Evolutionary conservation across 1,140 invertebrate species (phyloP).

Genomic region (Achatina immaculata): DNA sequence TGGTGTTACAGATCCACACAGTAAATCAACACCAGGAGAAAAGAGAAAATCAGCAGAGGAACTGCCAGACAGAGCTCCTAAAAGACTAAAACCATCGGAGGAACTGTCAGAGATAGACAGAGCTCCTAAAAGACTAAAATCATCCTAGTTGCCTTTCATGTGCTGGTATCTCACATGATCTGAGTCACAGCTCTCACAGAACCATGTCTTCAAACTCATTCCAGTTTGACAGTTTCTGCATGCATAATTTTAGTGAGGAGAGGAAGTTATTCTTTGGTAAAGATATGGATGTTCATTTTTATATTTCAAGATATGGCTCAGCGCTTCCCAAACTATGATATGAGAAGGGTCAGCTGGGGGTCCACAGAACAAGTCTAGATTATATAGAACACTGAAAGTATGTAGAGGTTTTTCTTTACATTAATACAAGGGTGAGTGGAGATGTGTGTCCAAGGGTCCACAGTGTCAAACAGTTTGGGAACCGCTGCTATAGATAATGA

Average conservation of each 20-base stretch:
- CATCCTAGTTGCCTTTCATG: not conserved
- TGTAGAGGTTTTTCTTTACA: too few species aligned
- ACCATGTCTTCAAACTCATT: not conserved
- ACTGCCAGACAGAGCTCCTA: constrained; percentile 6
- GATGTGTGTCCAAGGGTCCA: too few species aligned
- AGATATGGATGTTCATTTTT: too few species aligned
- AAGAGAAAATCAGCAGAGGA: not conserved
- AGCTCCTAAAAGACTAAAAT: not conserved
- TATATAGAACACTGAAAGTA: too few species aligned
- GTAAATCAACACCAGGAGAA: not conserved
- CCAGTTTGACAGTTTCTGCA: not conserved
- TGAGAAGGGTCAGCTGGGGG: too few species aligned
- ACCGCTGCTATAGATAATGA: too few species aligned
- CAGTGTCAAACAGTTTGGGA: too few species aligned
- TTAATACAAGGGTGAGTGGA: too few species aligned
- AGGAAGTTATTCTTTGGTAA: constrained; percentile 10
- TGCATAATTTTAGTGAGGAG: too few species aligned
- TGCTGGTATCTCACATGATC: not conserved
- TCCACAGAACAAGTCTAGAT: too few species aligned
- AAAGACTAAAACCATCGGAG: not conserved
- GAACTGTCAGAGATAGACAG: constrained; percentile 7
- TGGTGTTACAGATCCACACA: not conserved
- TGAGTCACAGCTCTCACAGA: not conserved
- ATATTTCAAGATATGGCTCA: too few species aligned
- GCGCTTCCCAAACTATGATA: too few species aligned